Conservation (phyloP, 2,797 vertebrate species). For the Halcyon chelicuti region DNA sequence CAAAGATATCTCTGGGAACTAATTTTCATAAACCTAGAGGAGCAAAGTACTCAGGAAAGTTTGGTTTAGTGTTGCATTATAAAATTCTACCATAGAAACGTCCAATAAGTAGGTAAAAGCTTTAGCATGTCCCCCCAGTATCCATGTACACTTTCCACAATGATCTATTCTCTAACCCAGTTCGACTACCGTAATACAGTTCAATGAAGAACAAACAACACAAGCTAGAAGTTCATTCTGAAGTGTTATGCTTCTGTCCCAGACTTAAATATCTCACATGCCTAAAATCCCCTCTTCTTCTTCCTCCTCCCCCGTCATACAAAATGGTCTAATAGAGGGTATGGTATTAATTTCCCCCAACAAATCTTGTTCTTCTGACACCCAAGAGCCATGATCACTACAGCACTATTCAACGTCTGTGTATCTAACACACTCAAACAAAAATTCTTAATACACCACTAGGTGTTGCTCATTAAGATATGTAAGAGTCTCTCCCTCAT, state of each 20-base stretch:
- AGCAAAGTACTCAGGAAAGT: background rate
- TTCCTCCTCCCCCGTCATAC: background rate
- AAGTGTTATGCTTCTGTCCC: background rate
- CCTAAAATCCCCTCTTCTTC: background rate
- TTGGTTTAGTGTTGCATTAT: background rate
- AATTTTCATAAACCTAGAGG: background rate
- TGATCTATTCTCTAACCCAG: background rate
- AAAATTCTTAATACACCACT: background rate
- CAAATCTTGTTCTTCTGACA: background rate
- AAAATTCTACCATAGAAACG: background rate
- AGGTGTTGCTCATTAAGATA: background rate
- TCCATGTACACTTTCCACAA: background rate
- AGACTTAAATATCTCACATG: background rate
- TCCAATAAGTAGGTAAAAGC: background rate
- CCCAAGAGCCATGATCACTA: background rate
- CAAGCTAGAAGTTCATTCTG: background rate
- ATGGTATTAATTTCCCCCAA: background rate
- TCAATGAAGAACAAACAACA: background rate
- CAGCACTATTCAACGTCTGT: background rate
- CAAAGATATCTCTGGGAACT: background rate
- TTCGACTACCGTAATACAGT: accelerated
- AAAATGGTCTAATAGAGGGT: background rate
- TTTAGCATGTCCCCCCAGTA: background rate
- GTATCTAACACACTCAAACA: background rate
- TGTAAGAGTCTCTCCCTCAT: background rate